Conservation (phyloP, 2,888 invertebrate genomes). For the Smittia aterrima region DNA sequence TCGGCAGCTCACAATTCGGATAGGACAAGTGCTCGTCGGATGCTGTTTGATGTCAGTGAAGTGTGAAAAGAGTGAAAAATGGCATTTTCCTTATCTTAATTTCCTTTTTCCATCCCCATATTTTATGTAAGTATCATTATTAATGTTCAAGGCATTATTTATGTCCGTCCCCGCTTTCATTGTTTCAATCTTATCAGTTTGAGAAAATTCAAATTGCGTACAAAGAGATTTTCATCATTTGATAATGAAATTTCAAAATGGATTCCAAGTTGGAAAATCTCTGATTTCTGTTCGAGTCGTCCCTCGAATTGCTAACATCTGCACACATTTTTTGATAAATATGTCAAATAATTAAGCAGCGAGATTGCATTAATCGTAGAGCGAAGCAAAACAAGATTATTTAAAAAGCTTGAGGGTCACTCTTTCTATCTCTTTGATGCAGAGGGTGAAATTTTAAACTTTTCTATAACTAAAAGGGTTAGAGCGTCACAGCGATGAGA, state of each 20-base stretch:
- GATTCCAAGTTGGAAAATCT: neutral
- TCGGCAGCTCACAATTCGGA: neutral
- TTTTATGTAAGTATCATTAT: slow-evolving; percentile 27
- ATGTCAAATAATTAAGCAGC: too few relatives aligned
- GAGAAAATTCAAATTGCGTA: neutral
- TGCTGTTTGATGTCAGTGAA: neutral
- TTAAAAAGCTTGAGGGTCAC: slow-evolving; percentile 38
- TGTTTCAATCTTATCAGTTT: neutral
- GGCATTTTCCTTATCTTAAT: neutral
- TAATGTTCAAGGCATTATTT: neutral
- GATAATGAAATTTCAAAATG: neutral
- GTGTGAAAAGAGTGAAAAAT: slow-evolving; percentile 6
- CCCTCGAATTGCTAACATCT: too few relatives aligned
- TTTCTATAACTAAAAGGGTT: slow-evolving; percentile 42
- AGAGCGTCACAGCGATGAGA: slow-evolving; percentile 41
- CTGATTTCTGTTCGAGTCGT: too few relatives aligned
- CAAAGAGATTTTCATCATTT: neutral
- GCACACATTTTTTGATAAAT: too few relatives aligned
- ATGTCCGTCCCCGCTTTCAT: neutral
- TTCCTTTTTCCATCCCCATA: neutral
- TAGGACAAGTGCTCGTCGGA: neutral
- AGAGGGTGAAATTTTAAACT: slow-evolving; percentile 42
- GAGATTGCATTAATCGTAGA: too few relatives aligned
- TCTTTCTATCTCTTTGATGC: slow-evolving; percentile 42
- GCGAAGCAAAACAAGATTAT: too few relatives aligned